Evolutionary conservation across 2,888 invertebrate genomes (phyloP).

Genomic region (Electrophaes corylata): DNA sequence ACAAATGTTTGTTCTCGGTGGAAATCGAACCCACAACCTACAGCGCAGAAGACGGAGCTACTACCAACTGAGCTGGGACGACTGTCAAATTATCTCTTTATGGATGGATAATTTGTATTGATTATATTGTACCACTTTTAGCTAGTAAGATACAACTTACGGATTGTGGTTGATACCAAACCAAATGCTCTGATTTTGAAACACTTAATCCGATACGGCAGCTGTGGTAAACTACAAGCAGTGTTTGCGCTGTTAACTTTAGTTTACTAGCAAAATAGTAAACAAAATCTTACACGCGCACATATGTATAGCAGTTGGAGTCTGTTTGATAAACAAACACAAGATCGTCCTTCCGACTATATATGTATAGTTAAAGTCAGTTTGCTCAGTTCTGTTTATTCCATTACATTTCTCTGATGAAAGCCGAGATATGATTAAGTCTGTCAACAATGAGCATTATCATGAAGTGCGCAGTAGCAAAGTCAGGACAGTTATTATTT

Average conservation of each 20-base stretch:
- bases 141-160: neutral
- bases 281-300: slow-evolving; percentile 57
- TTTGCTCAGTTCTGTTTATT: slow-evolving; percentile 46
- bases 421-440: slow-evolving; percentile 51
- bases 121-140: neutral
- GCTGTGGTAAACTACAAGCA: slow-evolving; percentile 26
- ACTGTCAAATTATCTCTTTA: too few species aligned
- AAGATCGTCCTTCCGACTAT: slow-evolving; percentile 39
- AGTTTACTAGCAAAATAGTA: slow-evolving; percentile 47
- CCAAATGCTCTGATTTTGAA: slow-evolving; percentile 16
- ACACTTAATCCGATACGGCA: slow-evolving; percentile 19
- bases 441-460: slow-evolving; percentile 51
- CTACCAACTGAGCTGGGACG: too few species aligned
- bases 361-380: too few species aligned
- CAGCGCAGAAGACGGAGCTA: too few species aligned
- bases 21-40: too few species aligned
- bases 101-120: neutral
- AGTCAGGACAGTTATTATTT: slow-evolving; percentile 38
- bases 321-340: slow-evolving; percentile 67
- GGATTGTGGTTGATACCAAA: slow-evolving; percentile 16
- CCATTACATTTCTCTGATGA: slow-evolving; percentile 51
- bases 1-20: too few species aligned
- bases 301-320: slow-evolving; percentile 63
- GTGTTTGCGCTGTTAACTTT: slow-evolving; percentile 35
- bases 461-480: slow-evolving; percentile 52